Conservation (phyloP, 2,888 invertebrate genomes). For the Drosophila quasianomalipes region DNA sequence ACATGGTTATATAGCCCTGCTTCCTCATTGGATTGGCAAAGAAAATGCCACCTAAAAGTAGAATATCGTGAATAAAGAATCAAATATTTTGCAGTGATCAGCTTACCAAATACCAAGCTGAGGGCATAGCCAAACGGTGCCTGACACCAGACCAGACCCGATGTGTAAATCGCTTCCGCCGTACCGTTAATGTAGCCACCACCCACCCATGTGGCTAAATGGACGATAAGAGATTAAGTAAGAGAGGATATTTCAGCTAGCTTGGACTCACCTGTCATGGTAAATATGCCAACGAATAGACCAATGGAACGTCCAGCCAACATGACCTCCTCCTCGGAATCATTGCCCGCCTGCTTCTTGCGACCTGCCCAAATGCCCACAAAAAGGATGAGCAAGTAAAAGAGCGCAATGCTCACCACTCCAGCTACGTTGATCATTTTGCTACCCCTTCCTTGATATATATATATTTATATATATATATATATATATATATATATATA, state of each 20-base stretch:
- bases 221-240: background rate
- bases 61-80: background rate
- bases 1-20: constrained; percentile 99
- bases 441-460: constrained; percentile 24
- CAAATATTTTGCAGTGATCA: background rate
- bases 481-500: constrained; percentile 9
- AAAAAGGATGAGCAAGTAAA: constrained; percentile 97
- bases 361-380: constrained; percentile 99
- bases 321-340: constrained; percentile 99
- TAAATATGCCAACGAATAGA: constrained; percentile 98
- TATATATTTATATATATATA: constrained; percentile 14
- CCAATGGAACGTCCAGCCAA: constrained; percentile 98
- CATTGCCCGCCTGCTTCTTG: constrained; percentile 95
- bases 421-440: constrained; percentile 96
- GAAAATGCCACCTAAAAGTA: constrained; percentile 94
- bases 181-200: constrained; percentile 99
- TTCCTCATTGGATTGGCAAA: constrained; percentile 99
- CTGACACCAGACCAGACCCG: constrained; percentile 98
- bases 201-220: constrained; percentile 98
- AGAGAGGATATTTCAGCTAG: background rate
- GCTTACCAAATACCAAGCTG: constrained; percentile 95
- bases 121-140: constrained; percentile 99
- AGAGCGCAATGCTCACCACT: constrained; percentile 96
- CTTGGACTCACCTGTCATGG: constrained; percentile 95
- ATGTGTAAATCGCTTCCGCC: constrained; percentile 97